Conservation (phyloP, 1,140 invertebrate genomes). For the Heterodera schachtii region DNA sequence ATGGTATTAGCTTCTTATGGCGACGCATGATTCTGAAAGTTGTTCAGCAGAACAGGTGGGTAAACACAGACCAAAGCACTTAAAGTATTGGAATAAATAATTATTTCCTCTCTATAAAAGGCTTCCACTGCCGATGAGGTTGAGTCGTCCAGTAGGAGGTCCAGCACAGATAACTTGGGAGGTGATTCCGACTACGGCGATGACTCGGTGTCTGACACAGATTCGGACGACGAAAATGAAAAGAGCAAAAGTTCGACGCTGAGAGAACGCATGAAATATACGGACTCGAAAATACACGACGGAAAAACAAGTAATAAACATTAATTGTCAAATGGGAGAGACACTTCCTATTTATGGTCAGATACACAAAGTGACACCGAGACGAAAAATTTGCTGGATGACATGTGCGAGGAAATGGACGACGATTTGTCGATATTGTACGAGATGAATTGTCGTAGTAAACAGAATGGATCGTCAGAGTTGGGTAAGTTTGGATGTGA, state of each 20-base stretch:
- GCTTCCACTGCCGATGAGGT: conserved; percentile 42
- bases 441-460: conserved; percentile 22
- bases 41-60: conserved; percentile 52
- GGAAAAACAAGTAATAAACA: conserved; percentile 11
- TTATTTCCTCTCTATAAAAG: not conserved
- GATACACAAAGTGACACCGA: conserved; percentile 50
- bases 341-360: conserved; percentile 26
- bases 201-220: conserved; percentile 22
- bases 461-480: not conserved
- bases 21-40: conserved; percentile 38
- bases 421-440: conserved; percentile 40
- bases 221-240: conserved; percentile 22
- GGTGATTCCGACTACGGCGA: conserved; percentile 42
- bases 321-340: conserved; percentile 1
- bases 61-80: not conserved
- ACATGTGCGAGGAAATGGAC: conserved; percentile 48
- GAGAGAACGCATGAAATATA: not conserved
- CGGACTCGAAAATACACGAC: not conserved
- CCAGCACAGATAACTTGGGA: conserved; percentile 41
- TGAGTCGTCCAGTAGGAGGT: conserved; percentile 40
- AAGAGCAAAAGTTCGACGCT: conserved; percentile 15
- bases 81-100: no score
- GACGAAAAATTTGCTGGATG: conserved; percentile 48
- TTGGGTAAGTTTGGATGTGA: not conserved
- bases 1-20: conserved; percentile 22